phyloP scores from a whole-genome alignment of 1,140 invertebrate species.

The Grapholita molesta region DNA sequence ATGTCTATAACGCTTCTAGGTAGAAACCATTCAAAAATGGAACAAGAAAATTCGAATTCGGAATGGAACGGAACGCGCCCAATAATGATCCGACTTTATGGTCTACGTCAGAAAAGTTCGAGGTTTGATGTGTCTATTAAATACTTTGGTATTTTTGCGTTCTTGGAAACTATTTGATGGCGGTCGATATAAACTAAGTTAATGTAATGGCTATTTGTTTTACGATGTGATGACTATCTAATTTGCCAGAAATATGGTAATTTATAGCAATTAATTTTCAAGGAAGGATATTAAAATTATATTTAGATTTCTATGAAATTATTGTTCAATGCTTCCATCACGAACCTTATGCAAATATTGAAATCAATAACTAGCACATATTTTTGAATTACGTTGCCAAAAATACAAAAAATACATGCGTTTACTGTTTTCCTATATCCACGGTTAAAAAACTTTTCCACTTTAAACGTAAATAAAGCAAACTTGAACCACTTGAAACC shows the following conservation, averaged over 20 bases:
- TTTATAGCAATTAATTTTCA: background rate
- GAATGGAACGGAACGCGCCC: conserved; percentile 21
- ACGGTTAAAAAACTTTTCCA: conserved; percentile 1
- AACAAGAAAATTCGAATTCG: conserved; percentile 38
- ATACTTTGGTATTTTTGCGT: conserved; percentile 29
- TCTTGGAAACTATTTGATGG: conserved; percentile 8
- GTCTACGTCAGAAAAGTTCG: conserved; percentile 32
- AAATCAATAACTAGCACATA: too few species aligned
- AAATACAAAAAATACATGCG: background rate
- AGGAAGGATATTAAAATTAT: too few species aligned
- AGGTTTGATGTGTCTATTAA: conserved; percentile 47
- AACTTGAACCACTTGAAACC: conserved; percentile 52
- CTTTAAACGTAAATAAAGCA: conserved; percentile 2
- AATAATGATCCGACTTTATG: conserved; percentile 40
- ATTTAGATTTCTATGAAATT: too few species aligned
- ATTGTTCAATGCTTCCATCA: too few species aligned
- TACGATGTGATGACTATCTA: conserved; percentile 1
- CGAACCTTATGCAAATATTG: too few species aligned
- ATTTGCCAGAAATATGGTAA: background rate
- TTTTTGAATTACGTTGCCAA: too few species aligned
- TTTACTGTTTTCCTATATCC: background rate
- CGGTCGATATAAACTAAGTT: background rate
- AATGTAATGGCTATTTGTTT: conserved; percentile 6
- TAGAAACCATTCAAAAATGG: conserved; percentile 36
- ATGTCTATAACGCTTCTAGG: background rate